Evolutionary conservation across 64 coral and sea anemone genomes (phyloP).

Genomic region (Hydrozoanthus tunicans): DNA sequence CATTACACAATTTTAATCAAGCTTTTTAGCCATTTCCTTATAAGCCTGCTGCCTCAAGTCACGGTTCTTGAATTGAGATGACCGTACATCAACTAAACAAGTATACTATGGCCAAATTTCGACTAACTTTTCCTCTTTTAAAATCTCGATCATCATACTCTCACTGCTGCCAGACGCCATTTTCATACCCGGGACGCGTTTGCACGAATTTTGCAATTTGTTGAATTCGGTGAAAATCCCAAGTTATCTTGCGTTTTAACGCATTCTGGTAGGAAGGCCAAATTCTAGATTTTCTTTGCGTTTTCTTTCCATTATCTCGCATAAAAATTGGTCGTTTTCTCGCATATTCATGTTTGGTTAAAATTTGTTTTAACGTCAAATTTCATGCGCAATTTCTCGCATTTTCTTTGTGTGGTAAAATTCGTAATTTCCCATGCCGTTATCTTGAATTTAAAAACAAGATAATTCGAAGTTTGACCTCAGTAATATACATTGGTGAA

Average conservation of each 20-base stretch:
- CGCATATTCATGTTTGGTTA: not conserved
- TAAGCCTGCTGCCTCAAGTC: too few relatives aligned
- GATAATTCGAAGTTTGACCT: not conserved
- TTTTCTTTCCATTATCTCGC: slow-evolving; percentile 4
- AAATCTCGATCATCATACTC: too few relatives aligned
- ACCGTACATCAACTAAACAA: too few relatives aligned
- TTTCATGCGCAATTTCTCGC: slow-evolving; percentile 9
- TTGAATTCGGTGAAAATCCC: slow-evolving; percentile 18
- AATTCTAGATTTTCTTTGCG: slow-evolving; percentile 26
- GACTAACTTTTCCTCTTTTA: too few relatives aligned
- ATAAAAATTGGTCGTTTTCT: slow-evolving; percentile 23
- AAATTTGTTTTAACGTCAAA: slow-evolving; percentile 18
- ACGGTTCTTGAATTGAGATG: too few relatives aligned
- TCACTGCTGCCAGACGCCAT: too few relatives aligned
- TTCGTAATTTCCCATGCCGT: not conserved
- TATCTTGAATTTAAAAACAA: slow-evolving; percentile 2
- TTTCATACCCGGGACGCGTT: not conserved
- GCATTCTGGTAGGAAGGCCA: not conserved
- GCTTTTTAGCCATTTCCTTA: too few relatives aligned
- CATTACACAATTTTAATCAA: too few relatives aligned
- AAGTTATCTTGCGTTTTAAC: slow-evolving; percentile 18
- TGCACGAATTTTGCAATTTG: slow-evolving; percentile 27
- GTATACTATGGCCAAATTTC: too few relatives aligned
- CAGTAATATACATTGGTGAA: slow-evolving; percentile 18
- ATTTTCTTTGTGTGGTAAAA: slow-evolving; percentile 16